Percentiles rank a stretch among this genome's conserved stretches.
These are phyloP conservation scores for Horisme vitalbata DNA, from an alignment of 2,888 invertebrate species.

Conservation along the genomic window DNA sequence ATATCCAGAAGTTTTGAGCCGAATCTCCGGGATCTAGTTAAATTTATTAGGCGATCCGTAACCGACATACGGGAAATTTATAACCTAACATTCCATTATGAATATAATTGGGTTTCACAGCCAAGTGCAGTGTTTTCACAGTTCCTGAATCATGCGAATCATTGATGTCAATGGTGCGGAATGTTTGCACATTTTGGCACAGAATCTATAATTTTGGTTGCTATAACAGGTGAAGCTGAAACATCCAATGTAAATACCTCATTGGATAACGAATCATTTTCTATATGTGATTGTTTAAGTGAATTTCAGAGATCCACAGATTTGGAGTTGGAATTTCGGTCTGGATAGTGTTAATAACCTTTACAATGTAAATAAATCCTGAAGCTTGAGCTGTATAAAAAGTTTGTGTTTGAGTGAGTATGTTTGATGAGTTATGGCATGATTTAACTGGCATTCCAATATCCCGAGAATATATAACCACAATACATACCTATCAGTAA, in stretches of 20 bases:
- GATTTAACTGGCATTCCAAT: too few relatives aligned
- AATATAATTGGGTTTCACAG: conserved; percentile 67
- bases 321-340: conserved; percentile 28
- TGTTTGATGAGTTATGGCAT: neutral
- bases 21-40: conserved; percentile 48
- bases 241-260: neutral
- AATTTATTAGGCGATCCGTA: conserved; percentile 64
- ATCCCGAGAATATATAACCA: too few relatives aligned
- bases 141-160: conserved; percentile 53
- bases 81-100: conserved; percentile 55
- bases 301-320: neutral
- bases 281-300: too few relatives aligned
- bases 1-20: conserved; percentile 30
- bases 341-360: conserved; percentile 16
- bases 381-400: neutral
- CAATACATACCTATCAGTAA: too few relatives aligned
- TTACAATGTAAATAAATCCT: conserved; percentile 7
- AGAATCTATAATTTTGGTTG: conserved; percentile 34
- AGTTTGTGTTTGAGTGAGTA: neutral
- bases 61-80: conserved; percentile 58
- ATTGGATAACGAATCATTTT: neutral
- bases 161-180: conserved; percentile 66
- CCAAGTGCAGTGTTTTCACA: conserved; percentile 53
- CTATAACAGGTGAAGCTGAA: conserved; percentile 39
- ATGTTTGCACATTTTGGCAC: conserved; percentile 73